These are phyloP conservation scores for Pipa parva DNA, from an alignment of 2,113 vertebrate genomes.

Conservation along the genomic window DNA sequence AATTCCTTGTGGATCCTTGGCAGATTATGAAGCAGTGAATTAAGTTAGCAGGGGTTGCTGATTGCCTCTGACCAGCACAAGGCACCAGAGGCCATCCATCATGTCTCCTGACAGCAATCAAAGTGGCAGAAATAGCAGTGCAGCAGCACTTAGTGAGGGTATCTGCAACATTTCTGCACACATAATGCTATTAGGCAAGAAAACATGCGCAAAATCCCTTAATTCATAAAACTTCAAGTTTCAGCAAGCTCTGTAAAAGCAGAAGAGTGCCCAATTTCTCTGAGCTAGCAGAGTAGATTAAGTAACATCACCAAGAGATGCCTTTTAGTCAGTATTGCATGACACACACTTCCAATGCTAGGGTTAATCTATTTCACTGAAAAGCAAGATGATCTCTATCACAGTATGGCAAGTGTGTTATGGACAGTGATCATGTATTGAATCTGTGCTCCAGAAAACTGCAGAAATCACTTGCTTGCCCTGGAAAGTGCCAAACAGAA, in stretches of 20 bases:
- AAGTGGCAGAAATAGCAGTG: constrained; percentile 8
- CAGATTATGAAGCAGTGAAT: constrained; percentile 37
- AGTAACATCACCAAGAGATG: neutral
- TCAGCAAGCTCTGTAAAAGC: constrained; percentile 10
- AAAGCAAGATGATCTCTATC: neutral
- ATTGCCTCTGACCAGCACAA: constrained; percentile 35
- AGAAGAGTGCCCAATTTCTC: constrained; percentile 17
- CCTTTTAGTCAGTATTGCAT: neutral
- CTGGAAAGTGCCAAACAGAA: neutral
- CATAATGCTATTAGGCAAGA: constrained; percentile 19
- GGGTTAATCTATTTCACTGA: neutral
- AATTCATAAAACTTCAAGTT: too few species aligned
- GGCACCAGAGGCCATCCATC: constrained; percentile 22
- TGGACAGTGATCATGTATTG: neutral
- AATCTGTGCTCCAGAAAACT: neutral
- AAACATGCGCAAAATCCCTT: constrained; percentile 19
- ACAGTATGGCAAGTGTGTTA: neutral
- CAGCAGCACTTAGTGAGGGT: constrained; percentile 12
- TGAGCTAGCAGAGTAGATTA: neutral
- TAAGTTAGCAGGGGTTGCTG: constrained; percentile 32
- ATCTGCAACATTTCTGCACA: constrained; percentile 27
- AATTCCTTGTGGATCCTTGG: constrained; percentile 30
- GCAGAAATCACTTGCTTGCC: neutral
- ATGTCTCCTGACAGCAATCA: constrained; percentile 5
- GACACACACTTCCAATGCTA: neutral